Evolutionary conservation across 2,113 vertebrate species (phyloP).

Genomic region (Scatophagus argus): DNA sequence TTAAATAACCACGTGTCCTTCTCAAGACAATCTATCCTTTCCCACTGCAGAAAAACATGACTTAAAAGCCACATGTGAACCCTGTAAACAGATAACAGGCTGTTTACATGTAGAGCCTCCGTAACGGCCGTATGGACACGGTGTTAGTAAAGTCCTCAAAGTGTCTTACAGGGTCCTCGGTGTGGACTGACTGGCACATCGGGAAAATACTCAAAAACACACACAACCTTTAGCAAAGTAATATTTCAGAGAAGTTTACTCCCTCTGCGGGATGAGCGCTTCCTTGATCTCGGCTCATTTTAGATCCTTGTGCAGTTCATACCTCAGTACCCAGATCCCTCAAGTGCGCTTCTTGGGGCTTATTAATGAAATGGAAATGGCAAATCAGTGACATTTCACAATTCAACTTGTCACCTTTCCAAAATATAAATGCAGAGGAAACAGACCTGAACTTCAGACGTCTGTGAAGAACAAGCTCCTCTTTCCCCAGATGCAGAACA

Average conservation of each 20-base stretch:
- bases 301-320: slow-evolving; percentile 25
- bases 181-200: slow-evolving; percentile 35
- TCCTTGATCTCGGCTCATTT: slow-evolving; percentile 40
- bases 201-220: slow-evolving; percentile 37
- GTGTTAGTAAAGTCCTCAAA: slow-evolving; percentile 19
- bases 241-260: slow-evolving; percentile 11
- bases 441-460: not conserved
- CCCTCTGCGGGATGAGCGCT: slow-evolving; percentile 23
- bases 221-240: slow-evolving; percentile 50
- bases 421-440: slow-evolving; percentile 14
- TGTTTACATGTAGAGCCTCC: slow-evolving; percentile 16
- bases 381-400: slow-evolving; percentile 52
- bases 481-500: slow-evolving; percentile 16
- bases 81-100: slow-evolving; percentile 1
- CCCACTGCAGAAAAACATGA: slow-evolving; percentile 14
- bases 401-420: slow-evolving; percentile 27
- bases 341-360: slow-evolving; percentile 19
- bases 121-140: not conserved
- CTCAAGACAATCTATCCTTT: slow-evolving; percentile 27
- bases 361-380: slow-evolving; percentile 34
- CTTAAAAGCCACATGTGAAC: slow-evolving; percentile 16
- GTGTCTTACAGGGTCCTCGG: slow-evolving; percentile 15
- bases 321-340: slow-evolving; percentile 30
- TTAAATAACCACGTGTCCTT: too few relatives aligned
- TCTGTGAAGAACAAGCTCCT: not conserved